Base-by-base conservation (phyloP, 1,140 invertebrate species). In the Apis dorsata region DNA sequence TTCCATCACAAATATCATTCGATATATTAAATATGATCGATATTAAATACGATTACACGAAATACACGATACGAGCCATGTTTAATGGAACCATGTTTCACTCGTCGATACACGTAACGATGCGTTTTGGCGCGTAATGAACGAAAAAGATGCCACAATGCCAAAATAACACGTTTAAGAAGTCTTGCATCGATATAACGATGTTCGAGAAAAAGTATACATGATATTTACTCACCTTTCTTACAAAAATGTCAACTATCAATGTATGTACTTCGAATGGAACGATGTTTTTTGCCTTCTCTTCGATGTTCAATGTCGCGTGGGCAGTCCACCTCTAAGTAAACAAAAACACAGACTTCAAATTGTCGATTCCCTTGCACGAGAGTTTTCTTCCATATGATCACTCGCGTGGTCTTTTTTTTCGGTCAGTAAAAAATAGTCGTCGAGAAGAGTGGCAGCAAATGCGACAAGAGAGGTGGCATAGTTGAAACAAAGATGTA, bases 261-360 rank as follows among this genome's bases (percentile, higher is more conserved):
- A 51, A n/a, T 19, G 59, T 78, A 57, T 65, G 24, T 24, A 72
- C 76, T 44, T 77, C 53, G 73, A 68, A 62, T 73, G 73, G 79
- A 53, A 65, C 59, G 55, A 65, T 68, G 55, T 12, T 77, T 70
- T 70, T 77, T 57, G 60, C 74, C 55, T 77, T 34, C n/a, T 71
- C 49, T n/a, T 72, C 34, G 76, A 63, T n/a, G 21, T 51, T 69
- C 71, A 44, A 8, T 74, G 77, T 85, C 75, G 74, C 73, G 77
- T 79, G 66, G 70, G 57, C 81, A 81, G 81, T 81, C 73, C 72
- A 73, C 73, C 53, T 77, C 81, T 70, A 83, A 71, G 86, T 87
- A 87, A 87, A 87, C 82, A 87, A 87, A 87, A 87, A 84, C 82
- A 87, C 81, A 86, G 75, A 84, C 85, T 87, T 82, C 85, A 79